Percentiles rank a stretch among this genome's conserved stretches.
phyloP scores from a whole-genome alignment of 64 coral and sea anemone genomes.

The Montipora capricornis region DNA sequence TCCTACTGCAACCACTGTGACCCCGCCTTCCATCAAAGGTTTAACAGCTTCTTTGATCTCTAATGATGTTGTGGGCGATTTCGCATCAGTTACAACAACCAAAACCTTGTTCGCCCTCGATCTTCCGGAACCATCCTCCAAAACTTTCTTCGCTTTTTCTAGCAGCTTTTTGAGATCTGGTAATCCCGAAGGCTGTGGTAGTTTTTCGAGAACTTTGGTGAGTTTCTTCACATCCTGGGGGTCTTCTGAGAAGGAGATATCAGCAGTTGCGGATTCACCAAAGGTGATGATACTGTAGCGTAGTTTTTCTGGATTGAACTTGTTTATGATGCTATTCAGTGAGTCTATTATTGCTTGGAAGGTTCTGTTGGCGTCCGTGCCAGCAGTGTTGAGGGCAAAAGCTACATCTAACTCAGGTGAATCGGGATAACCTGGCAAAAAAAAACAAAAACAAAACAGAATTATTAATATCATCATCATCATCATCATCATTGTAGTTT shows the following conservation, averaged over 20 bases:
- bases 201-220: slow-evolving; percentile 6
- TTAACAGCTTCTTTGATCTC: slow-evolving; percentile 44
- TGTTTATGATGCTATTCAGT: slow-evolving; percentile 29
- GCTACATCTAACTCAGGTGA: no score
- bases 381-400: no score
- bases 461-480: no score
- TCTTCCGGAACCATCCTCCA: slow-evolving; percentile 33
- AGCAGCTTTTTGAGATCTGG: slow-evolving; percentile 42
- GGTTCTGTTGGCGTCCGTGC: no score
- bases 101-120: no score
- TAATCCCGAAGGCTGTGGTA: slow-evolving; percentile 16
- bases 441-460: neutral
- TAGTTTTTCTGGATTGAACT: slow-evolving; percentile 48
- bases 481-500: no score
- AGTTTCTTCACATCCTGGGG: slow-evolving; percentile 27
- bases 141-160: slow-evolving; percentile 55
- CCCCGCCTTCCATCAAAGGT: slow-evolving; percentile 39
- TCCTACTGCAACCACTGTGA: slow-evolving; percentile 56
- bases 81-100: slow-evolving; percentile 67
- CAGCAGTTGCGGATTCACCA: slow-evolving; percentile 29
- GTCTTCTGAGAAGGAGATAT: slow-evolving; percentile 21
- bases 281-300: slow-evolving; percentile 68
- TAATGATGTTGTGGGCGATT: neutral
- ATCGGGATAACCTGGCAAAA: no score
- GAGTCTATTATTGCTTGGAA: no score